phyloP scores from a whole-genome alignment of 2,888 invertebrate species.

The Gnatocerus cornutus region DNA sequence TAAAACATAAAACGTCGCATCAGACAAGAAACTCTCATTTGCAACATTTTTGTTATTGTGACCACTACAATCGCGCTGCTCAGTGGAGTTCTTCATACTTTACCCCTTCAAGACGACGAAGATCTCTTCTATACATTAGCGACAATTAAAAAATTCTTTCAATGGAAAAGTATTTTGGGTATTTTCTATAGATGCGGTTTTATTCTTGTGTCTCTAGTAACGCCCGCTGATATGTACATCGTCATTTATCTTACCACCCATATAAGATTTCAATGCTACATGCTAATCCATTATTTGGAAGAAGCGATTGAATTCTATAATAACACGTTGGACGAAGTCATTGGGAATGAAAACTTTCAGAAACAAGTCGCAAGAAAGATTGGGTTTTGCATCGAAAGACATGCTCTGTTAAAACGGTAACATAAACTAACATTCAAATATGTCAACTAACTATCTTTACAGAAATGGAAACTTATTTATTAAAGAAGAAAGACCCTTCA shows the following conservation, averaged over 20 bases:
- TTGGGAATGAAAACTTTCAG: no score
- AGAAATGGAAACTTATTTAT: not conserved
- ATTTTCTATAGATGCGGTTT: not conserved
- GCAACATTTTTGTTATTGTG: not conserved
- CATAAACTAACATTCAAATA: not conserved
- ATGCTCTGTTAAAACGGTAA: not conserved
- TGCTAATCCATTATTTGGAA: not conserved
- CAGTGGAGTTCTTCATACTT: not conserved
- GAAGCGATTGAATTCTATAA: not conserved
- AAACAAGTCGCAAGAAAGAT: no score
- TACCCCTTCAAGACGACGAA: constrained; percentile 7
- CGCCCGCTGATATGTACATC: not conserved
- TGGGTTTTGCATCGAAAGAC: not conserved
- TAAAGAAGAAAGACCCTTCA: no score
- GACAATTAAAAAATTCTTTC: not conserved
- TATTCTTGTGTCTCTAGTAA: not conserved
- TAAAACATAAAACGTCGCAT: not conserved
- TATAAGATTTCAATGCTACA: not conserved
- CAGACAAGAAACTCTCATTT: not conserved
- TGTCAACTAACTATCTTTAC: no score
- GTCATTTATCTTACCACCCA: not conserved
- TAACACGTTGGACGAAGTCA: no score
- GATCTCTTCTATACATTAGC: constrained; percentile 16
- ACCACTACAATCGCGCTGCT: not conserved
- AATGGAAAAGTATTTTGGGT: not conserved